phyloP scores from a whole-genome alignment of 2,888 invertebrate species.

The Volucella bombylans region DNA sequence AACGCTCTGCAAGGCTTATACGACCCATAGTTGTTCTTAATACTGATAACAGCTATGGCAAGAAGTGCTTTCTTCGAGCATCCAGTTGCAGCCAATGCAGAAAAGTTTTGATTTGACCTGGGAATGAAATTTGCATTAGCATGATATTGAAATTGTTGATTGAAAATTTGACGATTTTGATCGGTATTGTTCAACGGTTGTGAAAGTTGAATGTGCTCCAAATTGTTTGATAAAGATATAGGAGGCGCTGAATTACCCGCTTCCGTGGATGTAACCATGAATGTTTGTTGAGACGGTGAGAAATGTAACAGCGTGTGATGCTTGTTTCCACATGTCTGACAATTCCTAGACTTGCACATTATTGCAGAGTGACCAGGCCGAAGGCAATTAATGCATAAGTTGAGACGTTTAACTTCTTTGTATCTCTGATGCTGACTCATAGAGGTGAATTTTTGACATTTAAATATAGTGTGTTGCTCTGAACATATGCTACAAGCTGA shows the following conservation, averaged over 20 bases:
- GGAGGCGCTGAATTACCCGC: no score
- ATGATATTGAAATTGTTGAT: neutral
- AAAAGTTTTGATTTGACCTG: neutral
- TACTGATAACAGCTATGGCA: neutral
- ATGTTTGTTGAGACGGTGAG: neutral
- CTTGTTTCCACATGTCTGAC: slow-evolving; percentile 1
- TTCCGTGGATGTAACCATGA: neutral
- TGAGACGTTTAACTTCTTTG: no score
- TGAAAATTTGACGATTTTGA: no score
- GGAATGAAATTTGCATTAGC: neutral
- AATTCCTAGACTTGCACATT: neutral
- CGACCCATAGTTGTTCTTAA: neutral
- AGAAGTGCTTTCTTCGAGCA: neutral
- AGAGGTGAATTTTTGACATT: neutral
- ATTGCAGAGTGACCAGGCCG: no score
- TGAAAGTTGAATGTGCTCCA: neutral
- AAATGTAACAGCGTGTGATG: neutral
- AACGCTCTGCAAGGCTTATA: no score
- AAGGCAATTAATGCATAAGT: no score
- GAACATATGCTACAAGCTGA: neutral
- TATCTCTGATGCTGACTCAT: neutral
- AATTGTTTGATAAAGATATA: no score
- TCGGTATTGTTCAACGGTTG: no score
- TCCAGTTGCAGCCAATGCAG: neutral
- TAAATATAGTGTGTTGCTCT: neutral